phyloP scores from a whole-genome alignment of 1,140 invertebrate genomes.

The Drosophila micromelanica region DNA sequence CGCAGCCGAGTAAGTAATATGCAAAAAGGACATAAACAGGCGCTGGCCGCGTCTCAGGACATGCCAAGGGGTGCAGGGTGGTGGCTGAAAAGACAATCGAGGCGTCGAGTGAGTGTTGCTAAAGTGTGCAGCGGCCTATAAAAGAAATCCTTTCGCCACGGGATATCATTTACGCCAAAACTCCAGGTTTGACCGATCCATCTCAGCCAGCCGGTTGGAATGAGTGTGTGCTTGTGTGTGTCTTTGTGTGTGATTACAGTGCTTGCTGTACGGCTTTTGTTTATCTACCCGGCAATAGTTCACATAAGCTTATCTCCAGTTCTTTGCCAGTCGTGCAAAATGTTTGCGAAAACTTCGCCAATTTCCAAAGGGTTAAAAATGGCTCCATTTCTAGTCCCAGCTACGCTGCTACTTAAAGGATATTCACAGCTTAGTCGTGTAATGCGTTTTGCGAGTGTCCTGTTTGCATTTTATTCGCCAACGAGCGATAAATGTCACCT shows the following conservation, averaged over 20 bases:
- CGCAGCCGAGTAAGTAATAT: constrained; percentile 53
- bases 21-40: constrained; percentile 67
- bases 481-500: constrained; percentile 48
- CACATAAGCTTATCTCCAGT: constrained; percentile 76
- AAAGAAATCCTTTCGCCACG: constrained; percentile 81
- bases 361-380: constrained; percentile 67
- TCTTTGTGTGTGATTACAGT: constrained; percentile 29
- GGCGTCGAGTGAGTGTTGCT: constrained; percentile 62
- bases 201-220: background rate
- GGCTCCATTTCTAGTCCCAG: constrained; percentile 22
- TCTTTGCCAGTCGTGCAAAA: constrained; percentile 47
- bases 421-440: constrained; percentile 79
- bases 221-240: background rate
- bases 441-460: constrained; percentile 61
- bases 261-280: constrained; percentile 52
- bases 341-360: constrained; percentile 71
- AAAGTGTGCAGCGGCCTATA: constrained; percentile 75
- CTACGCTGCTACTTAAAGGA: constrained; percentile 53
- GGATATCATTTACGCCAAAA: constrained; percentile 78
- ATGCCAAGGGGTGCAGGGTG: constrained; percentile 55
- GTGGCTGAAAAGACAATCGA: constrained; percentile 48
- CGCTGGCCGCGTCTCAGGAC: constrained; percentile 23
- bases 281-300: constrained; percentile 82
- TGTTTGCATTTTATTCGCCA: constrained; percentile 49
- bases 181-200: constrained; percentile 66